Conservation (phyloP, 2,797 vertebrate species). For the Cyprinella venusta region DNA sequence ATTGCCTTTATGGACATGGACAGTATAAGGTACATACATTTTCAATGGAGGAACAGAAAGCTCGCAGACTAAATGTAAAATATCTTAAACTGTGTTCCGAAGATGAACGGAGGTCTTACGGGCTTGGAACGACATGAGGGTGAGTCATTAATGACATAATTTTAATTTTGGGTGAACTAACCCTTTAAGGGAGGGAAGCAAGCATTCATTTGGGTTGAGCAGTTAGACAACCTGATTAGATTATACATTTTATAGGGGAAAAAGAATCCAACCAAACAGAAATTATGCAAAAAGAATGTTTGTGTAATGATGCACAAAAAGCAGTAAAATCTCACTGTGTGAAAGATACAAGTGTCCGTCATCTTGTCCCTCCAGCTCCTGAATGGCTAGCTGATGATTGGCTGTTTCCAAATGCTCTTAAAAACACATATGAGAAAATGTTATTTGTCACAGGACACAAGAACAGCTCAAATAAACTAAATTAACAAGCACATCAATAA, state of each 20-base stretch:
- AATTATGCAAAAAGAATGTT: background rate
- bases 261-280: background rate
- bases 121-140: too few relatives aligned
- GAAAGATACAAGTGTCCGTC: slow-evolving; percentile 74
- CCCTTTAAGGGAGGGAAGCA: slow-evolving; percentile 31
- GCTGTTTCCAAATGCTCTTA: slow-evolving; percentile 86
- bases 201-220: slow-evolving; percentile 28
- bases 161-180: too few relatives aligned
- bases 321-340: slow-evolving; percentile 50
- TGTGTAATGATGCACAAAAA: background rate
- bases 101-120: too few relatives aligned
- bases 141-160: too few relatives aligned
- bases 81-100: too few relatives aligned
- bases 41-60: too few relatives aligned
- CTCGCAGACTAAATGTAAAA: too few relatives aligned
- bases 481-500: background rate
- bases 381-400: slow-evolving; percentile 83
- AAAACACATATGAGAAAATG: slow-evolving; percentile 66
- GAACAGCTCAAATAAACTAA: background rate
- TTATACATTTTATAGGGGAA: background rate
- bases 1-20: too few relatives aligned
- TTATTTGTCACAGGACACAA: background rate
- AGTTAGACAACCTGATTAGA: background rate
- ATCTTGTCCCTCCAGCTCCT: slow-evolving; percentile 76
- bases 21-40: too few relatives aligned